These are phyloP conservation scores for Salvator merianae DNA, from an alignment of 2,113 vertebrate genomes.

Conservation along the genomic window DNA sequence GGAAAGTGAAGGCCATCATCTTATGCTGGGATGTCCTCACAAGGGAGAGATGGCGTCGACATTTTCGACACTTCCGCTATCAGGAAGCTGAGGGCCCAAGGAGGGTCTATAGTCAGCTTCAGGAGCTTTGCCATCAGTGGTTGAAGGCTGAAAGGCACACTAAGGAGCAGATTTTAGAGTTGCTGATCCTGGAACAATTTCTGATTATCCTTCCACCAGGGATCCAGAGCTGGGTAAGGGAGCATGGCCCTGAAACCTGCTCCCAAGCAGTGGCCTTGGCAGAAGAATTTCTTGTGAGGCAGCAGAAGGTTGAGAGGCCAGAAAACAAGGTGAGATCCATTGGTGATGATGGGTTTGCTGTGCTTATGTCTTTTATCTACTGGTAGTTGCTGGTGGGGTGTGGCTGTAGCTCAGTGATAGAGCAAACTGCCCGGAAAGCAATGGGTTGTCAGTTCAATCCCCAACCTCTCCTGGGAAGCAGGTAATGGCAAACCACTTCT, in stretches of 20 bases:
- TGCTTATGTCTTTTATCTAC: neutral
- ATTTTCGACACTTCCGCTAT: neutral
- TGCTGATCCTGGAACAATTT: neutral
- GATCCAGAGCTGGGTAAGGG: neutral
- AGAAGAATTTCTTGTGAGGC: neutral
- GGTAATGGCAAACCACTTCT: too few species aligned
- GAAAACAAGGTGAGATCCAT: neutral
- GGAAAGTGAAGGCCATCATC: constrained; percentile 2
- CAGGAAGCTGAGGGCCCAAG: neutral
- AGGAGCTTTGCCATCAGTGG: neutral
- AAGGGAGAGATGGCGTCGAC: neutral
- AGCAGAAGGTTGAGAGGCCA: neutral
- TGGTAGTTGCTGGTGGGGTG: neutral
- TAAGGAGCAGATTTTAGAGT: neutral
- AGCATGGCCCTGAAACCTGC: neutral
- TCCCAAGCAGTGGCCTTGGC: neutral
- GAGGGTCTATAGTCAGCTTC: neutral
- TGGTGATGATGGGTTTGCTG: neutral
- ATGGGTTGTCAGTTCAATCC: too few species aligned
- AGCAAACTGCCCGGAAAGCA: too few species aligned
- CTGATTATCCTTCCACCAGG: neutral
- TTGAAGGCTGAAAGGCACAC: neutral
- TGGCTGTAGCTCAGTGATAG: too few species aligned
- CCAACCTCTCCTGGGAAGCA: too few species aligned
- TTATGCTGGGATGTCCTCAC: neutral